Evolutionary conservation across 2,113 vertebrate species (phyloP).

Genomic region (Salminus brasiliensis): DNA sequence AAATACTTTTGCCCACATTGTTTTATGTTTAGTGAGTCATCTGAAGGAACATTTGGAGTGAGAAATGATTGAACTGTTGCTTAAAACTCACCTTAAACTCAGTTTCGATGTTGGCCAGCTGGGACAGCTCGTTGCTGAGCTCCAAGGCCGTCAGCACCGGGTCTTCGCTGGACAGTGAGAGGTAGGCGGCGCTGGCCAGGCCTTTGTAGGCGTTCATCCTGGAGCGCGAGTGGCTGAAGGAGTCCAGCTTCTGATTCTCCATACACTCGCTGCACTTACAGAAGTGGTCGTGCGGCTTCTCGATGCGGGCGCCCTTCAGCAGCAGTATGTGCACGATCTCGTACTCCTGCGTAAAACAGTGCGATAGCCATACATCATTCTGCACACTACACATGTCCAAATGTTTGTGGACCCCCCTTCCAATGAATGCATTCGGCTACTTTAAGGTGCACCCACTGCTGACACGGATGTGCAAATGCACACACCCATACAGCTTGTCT

Average conservation of each 20-base stretch:
- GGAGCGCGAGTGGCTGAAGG: constrained; percentile 87
- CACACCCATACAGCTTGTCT: no score
- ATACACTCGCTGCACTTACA: constrained; percentile 84
- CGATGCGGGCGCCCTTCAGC: constrained; percentile 84
- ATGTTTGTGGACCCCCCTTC: no score
- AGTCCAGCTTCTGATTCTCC: constrained; percentile 83
- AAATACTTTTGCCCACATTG: no score
- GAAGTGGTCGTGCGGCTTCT: constrained; percentile 88
- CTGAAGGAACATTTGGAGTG: no score
- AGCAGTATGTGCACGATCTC: constrained; percentile 79
- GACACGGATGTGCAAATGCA: no score
- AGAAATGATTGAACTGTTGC: no score
- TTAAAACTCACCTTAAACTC: constrained; percentile 84
- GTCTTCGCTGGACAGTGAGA: constrained; percentile 87
- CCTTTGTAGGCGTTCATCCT: constrained; percentile 89
- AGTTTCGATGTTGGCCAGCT: constrained; percentile 88
- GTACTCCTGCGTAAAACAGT: constrained; percentile 38
- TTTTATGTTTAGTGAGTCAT: no score
- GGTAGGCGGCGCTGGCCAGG: constrained; percentile 85
- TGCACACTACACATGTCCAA: no score
- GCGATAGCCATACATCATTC: no score
- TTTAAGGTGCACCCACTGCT: no score
- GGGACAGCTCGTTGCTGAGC: constrained; percentile 88
- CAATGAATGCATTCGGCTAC: no score
- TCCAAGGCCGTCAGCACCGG: constrained; percentile 75